phyloP scores from a whole-genome alignment of 2,888 invertebrate genomes.

The Lymantria dispar region DNA sequence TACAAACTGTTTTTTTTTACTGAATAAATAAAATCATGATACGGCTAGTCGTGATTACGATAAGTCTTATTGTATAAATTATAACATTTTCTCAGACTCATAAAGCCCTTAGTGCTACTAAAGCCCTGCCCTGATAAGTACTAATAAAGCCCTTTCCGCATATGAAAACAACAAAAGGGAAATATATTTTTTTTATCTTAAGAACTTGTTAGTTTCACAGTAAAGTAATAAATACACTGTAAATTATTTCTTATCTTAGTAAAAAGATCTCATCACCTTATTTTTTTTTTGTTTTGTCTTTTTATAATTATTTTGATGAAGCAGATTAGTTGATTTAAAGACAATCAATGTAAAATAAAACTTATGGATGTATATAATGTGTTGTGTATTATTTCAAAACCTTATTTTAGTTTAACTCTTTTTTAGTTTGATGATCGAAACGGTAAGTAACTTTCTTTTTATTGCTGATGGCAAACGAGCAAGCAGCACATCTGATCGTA shows the following conservation, averaged over 20 bases:
- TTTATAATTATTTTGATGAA: conserved; percentile 79
- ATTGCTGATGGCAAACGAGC: too few relatives aligned
- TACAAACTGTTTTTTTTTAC: too few relatives aligned
- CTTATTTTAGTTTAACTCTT: too few relatives aligned
- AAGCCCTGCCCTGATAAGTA: conserved; percentile 50
- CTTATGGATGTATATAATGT: conserved; percentile 80
- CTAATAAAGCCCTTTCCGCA: conserved; percentile 59
- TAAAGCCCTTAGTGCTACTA: too few relatives aligned
- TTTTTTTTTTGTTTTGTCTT: conserved; percentile 80
- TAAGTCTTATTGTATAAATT: too few relatives aligned
- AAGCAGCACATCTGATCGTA: too few relatives aligned
- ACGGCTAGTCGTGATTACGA: too few relatives aligned
- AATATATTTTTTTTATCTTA: conserved; percentile 39
- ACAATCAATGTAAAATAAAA: conserved; percentile 82
- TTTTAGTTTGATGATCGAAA: too few relatives aligned
- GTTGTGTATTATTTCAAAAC: conserved; percentile 52
- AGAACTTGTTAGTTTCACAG: conserved; percentile 75
- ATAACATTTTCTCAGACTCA: too few relatives aligned
- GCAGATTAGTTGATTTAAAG: conserved; percentile 82
- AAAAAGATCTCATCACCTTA: conserved; percentile 82
- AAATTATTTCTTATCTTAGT: conserved; percentile 81
- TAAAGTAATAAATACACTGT: conserved; percentile 72
- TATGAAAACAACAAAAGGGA: conserved; percentile 29
- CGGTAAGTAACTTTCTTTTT: too few relatives aligned
- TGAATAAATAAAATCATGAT: too few relatives aligned